A percentile compares a stretch with the other conserved stretches of the same genome.
Evolutionary conservation across 2,113 vertebrate genomes (phyloP).

Genomic region (Tichodroma muraria): DNA sequence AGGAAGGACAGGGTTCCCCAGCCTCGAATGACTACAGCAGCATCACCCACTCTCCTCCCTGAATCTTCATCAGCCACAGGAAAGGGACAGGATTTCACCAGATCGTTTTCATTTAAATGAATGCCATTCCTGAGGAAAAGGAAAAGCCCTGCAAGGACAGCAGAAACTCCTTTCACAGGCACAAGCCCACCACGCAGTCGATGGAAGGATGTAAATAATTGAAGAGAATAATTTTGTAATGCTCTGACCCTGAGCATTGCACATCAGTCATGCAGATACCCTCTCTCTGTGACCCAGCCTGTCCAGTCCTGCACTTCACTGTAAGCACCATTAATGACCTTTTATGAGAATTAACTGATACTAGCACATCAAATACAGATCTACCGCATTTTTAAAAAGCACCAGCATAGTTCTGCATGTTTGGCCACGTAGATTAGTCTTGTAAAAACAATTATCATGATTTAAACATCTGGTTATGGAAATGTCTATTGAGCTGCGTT

Average conservation of each 20-base stretch:
- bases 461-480: not conserved
- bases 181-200: not conserved
- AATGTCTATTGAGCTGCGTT: not conserved
- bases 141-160: not conserved
- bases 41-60: not conserved
- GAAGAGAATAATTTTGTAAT: conserved; percentile 69
- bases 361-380: not conserved
- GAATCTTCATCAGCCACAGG: not conserved
- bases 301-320: not conserved
- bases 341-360: conserved; percentile 59
- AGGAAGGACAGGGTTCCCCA: not conserved
- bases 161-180: not conserved
- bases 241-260: conserved; percentile 48
- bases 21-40: fast-evolving
- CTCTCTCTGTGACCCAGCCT: not conserved
- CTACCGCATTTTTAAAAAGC: not conserved
- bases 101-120: not conserved
- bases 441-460: not conserved
- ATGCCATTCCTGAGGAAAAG: not conserved
- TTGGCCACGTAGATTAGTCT: not conserved
- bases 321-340: not conserved
- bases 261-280: conserved; percentile 54
- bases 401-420: not conserved
- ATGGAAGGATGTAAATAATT: conserved; percentile 69
- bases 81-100: not conserved